phyloP scores from a whole-genome alignment of 2,888 invertebrate genomes.

The Actias luna region DNA sequence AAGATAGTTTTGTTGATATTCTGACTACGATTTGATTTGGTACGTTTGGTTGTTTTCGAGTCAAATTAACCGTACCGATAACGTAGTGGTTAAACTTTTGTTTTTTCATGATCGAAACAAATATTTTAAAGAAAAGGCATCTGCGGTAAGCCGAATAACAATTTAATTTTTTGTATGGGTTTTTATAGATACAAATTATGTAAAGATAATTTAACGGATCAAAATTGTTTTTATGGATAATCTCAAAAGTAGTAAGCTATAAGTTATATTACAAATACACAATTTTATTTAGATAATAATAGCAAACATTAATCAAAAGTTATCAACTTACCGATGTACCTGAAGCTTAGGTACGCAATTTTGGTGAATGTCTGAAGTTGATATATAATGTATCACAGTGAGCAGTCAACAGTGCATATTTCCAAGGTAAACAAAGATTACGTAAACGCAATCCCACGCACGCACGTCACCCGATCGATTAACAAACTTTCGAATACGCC shows the following conservation, averaged over 20 bases:
- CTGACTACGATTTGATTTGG: too few relatives aligned
- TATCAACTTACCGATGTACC: constrained; percentile 40
- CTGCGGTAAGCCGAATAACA: too few relatives aligned
- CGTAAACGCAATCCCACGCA: constrained; percentile 81
- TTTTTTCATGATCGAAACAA: too few relatives aligned
- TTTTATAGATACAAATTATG: neutral
- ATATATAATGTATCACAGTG: constrained; percentile 41
- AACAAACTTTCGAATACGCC: constrained; percentile 81
- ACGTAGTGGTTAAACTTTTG: too few relatives aligned
- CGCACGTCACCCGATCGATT: constrained; percentile 80
- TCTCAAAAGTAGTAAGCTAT: too few relatives aligned
- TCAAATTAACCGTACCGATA: too few relatives aligned
- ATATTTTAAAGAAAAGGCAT: too few relatives aligned
- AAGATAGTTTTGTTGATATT: too few relatives aligned
- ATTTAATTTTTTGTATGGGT: neutral
- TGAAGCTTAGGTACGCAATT: constrained; percentile 26
- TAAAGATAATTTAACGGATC: too few relatives aligned
- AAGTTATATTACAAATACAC: neutral
- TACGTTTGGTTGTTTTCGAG: too few relatives aligned
- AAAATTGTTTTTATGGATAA: neutral
- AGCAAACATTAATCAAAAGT: neutral
- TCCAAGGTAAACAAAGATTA: constrained; percentile 82
- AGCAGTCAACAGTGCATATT: constrained; percentile 70
- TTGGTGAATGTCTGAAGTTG: constrained; percentile 35
- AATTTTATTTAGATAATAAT: neutral